Conservation (phyloP, 2,888 invertebrate species). For the Sesamia inferens region DNA sequence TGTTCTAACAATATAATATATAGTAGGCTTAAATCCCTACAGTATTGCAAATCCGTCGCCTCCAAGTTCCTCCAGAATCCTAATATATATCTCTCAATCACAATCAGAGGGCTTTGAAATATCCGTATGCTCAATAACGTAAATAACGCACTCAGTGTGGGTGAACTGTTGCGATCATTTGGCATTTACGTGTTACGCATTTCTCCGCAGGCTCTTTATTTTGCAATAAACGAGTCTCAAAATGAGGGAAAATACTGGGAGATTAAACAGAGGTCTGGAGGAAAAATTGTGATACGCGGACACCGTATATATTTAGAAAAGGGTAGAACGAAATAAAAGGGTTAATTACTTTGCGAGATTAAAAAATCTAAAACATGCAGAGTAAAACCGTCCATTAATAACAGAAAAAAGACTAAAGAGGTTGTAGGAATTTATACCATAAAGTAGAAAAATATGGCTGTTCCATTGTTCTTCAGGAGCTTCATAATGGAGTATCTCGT, state of each 20-base stretch:
- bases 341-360: conserved; percentile 6
- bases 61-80: background rate
- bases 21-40: too few relatives aligned
- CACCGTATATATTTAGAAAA: background rate
- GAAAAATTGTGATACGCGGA: background rate
- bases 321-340: background rate
- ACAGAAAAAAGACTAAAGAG: conserved; percentile 12
- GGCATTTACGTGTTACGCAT: background rate
- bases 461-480: conserved; percentile 25
- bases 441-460: conserved; percentile 12
- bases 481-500: conserved; percentile 33
- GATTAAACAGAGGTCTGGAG: background rate
- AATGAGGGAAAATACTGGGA: background rate
- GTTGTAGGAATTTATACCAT: conserved; percentile 28
- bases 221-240: background rate
- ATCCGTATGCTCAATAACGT: background rate
- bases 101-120: background rate
- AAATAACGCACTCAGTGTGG: background rate
- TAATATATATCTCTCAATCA: background rate
- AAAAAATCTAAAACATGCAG: conserved; percentile 2
- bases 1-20: too few relatives aligned
- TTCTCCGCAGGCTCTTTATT: background rate
- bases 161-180: background rate
- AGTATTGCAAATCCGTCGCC: background rate
- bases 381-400: conserved; percentile 11